Evolutionary conservation across 2,797 vertebrate species (phyloP).

Genomic region (Aeoliscus strigatus): DNA sequence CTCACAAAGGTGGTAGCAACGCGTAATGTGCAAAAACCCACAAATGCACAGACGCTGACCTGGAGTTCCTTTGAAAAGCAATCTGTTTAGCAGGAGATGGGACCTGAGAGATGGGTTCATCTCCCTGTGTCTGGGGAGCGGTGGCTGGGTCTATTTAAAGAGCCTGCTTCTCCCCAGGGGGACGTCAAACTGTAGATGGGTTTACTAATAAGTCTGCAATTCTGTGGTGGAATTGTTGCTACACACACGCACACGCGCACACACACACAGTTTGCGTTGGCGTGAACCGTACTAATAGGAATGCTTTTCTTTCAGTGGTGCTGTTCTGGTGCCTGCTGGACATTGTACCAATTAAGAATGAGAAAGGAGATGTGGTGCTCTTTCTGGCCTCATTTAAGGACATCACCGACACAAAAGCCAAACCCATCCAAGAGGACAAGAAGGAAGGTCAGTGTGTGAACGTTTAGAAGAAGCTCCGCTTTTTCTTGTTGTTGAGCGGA

Average conservation of each 20-base stretch:
- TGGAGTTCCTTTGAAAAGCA: constrained; percentile 33
- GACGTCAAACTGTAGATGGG: constrained; percentile 36
- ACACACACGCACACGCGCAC: constrained; percentile 6
- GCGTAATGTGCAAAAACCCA: constrained; percentile 10
- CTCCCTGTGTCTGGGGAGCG: constrained; percentile 36
- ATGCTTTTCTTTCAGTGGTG: constrained; percentile 72
- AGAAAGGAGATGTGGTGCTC: constrained; percentile 97
- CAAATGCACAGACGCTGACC: constrained; percentile 27
- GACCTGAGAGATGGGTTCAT: constrained; percentile 42
- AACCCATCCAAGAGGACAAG: constrained; percentile 88
- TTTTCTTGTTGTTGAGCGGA: no score
- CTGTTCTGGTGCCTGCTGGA: constrained; percentile 98
- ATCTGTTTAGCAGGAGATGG: constrained; percentile 47
- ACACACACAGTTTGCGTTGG: constrained; percentile 14
- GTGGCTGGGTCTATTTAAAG: constrained; percentile 52
- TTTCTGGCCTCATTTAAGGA: constrained; percentile 98
- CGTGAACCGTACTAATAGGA: constrained; percentile 19
- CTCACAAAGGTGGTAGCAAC: neutral
- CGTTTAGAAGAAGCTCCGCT: no score
- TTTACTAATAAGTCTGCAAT: constrained; percentile 41
- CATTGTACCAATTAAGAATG: constrained; percentile 98
- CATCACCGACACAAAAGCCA: constrained; percentile 93
- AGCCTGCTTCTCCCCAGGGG: constrained; percentile 23
- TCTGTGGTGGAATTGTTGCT: constrained; percentile 25
- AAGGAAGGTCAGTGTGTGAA: constrained; percentile 88